Conservation (phyloP, 2,888 invertebrate genomes). For the Epirrhoe tristata region DNA sequence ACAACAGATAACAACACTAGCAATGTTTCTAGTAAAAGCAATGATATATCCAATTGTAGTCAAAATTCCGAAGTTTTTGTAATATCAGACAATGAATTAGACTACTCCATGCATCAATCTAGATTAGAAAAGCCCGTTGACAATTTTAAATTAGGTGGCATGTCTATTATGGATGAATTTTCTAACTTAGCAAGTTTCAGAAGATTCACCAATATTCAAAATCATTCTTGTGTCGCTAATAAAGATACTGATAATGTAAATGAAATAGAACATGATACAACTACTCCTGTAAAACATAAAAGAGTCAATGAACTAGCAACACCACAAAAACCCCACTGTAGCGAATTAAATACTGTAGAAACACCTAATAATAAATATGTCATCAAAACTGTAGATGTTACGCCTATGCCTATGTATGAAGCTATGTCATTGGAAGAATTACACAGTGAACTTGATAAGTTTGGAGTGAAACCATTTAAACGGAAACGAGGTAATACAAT, state of each 20-base stretch:
- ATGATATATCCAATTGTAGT: slow-evolving; percentile 49
- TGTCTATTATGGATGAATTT: slow-evolving; percentile 57
- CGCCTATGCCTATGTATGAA: slow-evolving; percentile 86
- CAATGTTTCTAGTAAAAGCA: slow-evolving; percentile 28
- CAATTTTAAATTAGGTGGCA: slow-evolving; percentile 57
- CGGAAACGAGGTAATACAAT: slow-evolving; percentile 79
- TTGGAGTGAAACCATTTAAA: slow-evolving; percentile 88
- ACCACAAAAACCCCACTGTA: slow-evolving; percentile 43
- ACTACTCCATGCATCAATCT: slow-evolving; percentile 84
- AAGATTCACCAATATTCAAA: slow-evolving; percentile 30
- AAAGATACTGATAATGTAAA: slow-evolving; percentile 12
- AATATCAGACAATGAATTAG: slow-evolving; percentile 86
- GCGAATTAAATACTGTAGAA: slow-evolving; percentile 44
- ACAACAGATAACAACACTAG: slow-evolving; percentile 3
- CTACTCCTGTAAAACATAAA: slow-evolving; percentile 52
- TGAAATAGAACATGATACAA: slow-evolving; percentile 27
- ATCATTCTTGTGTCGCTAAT: slow-evolving; percentile 13
- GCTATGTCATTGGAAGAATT: slow-evolving; percentile 85
- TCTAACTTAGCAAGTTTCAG: slow-evolving; percentile 36
- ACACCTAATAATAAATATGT: slow-evolving; percentile 78
- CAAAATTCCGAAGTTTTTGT: slow-evolving; percentile 63
- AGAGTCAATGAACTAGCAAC: slow-evolving; percentile 45
- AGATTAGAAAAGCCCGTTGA: slow-evolving; percentile 48
- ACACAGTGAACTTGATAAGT: slow-evolving; percentile 85
- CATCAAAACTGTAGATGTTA: slow-evolving; percentile 83